phyloP scores from a whole-genome alignment of 2,797 vertebrate species.

The Siniperca undulata region DNA sequence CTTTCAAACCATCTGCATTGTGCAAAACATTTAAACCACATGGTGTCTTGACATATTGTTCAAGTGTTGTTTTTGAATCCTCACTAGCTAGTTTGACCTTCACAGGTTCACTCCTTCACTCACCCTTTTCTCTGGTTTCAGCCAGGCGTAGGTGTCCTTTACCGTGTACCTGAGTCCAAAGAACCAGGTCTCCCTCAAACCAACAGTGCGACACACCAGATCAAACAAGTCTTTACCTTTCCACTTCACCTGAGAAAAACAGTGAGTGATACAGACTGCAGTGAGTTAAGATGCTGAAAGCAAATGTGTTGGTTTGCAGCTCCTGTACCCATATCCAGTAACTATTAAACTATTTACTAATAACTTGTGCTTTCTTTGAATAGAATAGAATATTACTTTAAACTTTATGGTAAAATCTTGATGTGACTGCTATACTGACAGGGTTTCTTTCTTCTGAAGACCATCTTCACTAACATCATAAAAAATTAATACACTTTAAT shows the following conservation, averaged over 20 bases:
- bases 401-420: not conserved
- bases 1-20: not conserved
- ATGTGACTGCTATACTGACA: not conserved
- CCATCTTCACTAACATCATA: not conserved
- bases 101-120: slow-evolving; percentile 38
- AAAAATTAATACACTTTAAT: not conserved
- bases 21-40: not conserved
- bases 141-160: slow-evolving; percentile 93
- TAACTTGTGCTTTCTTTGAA: not conserved
- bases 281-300: slow-evolving; percentile 1
- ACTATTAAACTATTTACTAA: not conserved
- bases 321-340: not conserved
- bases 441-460: not conserved
- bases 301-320: not conserved
- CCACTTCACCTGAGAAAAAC: slow-evolving; percentile 90
- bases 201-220: slow-evolving; percentile 92
- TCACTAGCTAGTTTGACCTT: not conserved
- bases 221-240: slow-evolving; percentile 97
- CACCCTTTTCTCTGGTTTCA: slow-evolving; percentile 94
- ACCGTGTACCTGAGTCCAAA: slow-evolving; percentile 93
- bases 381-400: not conserved
- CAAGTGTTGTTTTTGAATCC: not conserved
- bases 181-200: slow-evolving; percentile 95
- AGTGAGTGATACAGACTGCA: not conserved
- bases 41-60: not conserved